Base-by-base conservation (phyloP, 1,140 invertebrate genomes). In the Himalopsyche phryganea region DNA sequence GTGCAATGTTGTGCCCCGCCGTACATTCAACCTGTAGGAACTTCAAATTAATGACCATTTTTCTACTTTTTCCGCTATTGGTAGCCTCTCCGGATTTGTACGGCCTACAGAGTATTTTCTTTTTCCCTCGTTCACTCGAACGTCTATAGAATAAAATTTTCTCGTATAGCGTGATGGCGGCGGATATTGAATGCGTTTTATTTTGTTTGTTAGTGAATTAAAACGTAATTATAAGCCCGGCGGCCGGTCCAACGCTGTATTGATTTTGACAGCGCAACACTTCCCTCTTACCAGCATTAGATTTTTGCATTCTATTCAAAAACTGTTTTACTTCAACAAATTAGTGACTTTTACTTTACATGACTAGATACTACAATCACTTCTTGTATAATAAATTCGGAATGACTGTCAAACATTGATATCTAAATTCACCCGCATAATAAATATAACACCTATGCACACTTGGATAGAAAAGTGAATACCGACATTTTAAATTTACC, bases 1-100 rank as follows among this genome's bases (percentile, higher is more conserved):
- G 47, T 51, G 23, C 51, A 60, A 60, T 20, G 51, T 46, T 55
- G 48, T 36, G 10, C 32, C 38, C 35, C 32, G 40, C 6, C 38
- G 54, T 40, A 20, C 57, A 18, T 48, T 40, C 58, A 46, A 56
- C 52, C 40, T 40, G 58, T 51, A 51, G 41, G 20, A 60, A 60
- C 58, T 57, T 56, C 53, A 41, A 14, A 32, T 38, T 47, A 23
- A 50, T 49, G 45, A 38, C 20, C 18, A 48, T 48, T 38, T n/a
- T 51, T 42, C 14, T 18, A 33, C 20, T 5, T 46, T n/a, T 28
- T 48, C 45, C 32, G 20, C 20, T 48, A 18, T 14, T 11, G n/a
- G 28, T 18, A 48, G 28, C 45, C 23, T 48, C 23, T 28, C 23
- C 9, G 23, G 23, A 28, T 28, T 28, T 13, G 14, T 14, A 19